phyloP scores from a whole-genome alignment of 2,888 invertebrate genomes.

The Prosapia bicincta region DNA sequence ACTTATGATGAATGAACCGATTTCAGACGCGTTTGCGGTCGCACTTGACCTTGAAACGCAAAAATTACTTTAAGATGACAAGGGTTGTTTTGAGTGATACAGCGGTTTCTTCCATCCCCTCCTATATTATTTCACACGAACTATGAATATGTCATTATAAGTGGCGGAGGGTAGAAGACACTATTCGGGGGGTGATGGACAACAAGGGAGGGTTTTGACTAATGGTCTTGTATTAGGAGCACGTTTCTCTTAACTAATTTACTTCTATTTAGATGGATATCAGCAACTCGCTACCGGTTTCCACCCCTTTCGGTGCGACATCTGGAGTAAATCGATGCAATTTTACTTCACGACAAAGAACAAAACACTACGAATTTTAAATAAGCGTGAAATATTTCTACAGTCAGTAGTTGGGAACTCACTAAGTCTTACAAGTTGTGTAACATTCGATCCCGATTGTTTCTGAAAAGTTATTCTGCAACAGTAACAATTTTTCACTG shows the following conservation, averaged over 20 bases:
- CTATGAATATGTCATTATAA: conserved; percentile 2
- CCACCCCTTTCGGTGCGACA: neutral
- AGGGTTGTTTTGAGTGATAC: neutral
- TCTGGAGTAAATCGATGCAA: neutral
- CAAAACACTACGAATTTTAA: too few species aligned
- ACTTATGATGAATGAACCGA: neutral
- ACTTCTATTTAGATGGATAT: conserved; percentile 21
- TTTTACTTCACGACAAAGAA: neutral
- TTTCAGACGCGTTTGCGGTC: neutral
- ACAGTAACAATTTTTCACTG: too few species aligned
- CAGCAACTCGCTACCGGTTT: neutral
- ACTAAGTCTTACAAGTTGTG: too few species aligned
- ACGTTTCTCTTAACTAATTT: conserved; percentile 6
- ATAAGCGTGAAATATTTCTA: too few species aligned
- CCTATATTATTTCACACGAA: neutral
- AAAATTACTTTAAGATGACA: neutral
- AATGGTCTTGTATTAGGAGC: neutral
- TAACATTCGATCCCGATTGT: too few species aligned
- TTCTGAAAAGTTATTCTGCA: too few species aligned
- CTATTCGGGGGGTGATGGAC: neutral
- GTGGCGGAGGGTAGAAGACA: neutral
- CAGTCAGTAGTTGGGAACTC: too few species aligned
- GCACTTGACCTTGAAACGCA: neutral
- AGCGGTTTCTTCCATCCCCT: neutral
- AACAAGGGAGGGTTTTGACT: neutral